Base-by-base conservation (phyloP, 2,888 invertebrate genomes). In the Pyrochroa serraticornis region DNA sequence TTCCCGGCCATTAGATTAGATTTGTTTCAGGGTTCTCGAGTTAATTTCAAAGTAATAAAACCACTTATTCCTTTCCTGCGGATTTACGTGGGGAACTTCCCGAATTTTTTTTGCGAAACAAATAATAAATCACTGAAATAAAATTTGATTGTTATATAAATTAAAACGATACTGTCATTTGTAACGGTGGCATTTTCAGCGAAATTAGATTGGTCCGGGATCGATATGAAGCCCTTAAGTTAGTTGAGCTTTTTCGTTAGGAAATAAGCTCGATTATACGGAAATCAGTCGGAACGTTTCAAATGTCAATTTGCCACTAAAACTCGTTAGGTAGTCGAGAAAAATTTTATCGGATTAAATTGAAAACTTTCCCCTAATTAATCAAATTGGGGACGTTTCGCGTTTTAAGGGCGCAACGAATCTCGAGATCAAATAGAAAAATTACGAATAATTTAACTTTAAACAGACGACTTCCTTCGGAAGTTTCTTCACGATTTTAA, bases 211-310 rank as follows among this genome's bases (percentile, higher is more conserved):
- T 43, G 50, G 30, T 22, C 36, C 12, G 8, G 43, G 43, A 51
- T 51, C 50, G 36, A 51, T 51, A 51, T 13, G 35, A 50, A 50
- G 42, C 30, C 50, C 41, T 32, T 9, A 47, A 47, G 36, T 41
- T 33, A 35, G 13, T 5, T 22, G 35, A 13, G 9, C 34, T 30
- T 39, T 43, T 38, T 47, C 47, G 22, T 12, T n/a, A 5, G 12
- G 43, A 42, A 51, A 43, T 43, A 22, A 51, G 50, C 50, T 51
- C 41, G 36, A 51, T 51, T 51, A 51, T 51, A 43, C 30, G 35
- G 50, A 51, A 42, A 43, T 51, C 50, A 30, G 14, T 39, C 33
- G 47, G 38, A 38, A 37, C 14, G 39, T 41, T 36, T 22, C 22
- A 13, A 43, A 43, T 36, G 42, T 51, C 50, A 43, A 42, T 50